Percentiles rank a stretch among this genome's conserved stretches.
These are phyloP conservation scores for Hirtodrosophila histrioides DNA, from an alignment of 2,888 invertebrate species.

Conservation along the genomic window DNA sequence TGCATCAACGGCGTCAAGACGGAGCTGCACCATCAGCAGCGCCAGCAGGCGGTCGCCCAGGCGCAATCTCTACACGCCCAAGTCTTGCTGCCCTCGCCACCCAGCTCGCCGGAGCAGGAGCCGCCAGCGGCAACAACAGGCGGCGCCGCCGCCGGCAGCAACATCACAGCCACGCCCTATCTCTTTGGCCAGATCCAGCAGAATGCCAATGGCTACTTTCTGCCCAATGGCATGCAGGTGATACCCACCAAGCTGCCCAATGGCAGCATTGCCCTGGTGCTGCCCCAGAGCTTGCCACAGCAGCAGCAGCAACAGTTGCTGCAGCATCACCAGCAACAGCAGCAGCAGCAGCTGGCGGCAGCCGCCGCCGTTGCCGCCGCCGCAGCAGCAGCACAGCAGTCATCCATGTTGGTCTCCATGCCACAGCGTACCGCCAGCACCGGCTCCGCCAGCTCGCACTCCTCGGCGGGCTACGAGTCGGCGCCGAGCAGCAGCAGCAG, in stretches of 20 bases:
- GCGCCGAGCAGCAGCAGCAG: constrained; percentile 83
- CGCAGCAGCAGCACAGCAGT: constrained; percentile 64
- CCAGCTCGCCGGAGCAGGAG: constrained; percentile 83
- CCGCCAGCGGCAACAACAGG: constrained; percentile 66
- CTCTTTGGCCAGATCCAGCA: constrained; percentile 81
- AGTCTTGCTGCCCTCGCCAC: constrained; percentile 85
- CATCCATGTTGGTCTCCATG: constrained; percentile 90
- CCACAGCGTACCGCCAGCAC: constrained; percentile 91
- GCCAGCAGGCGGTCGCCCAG: constrained; percentile 71
- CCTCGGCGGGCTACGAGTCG: constrained; percentile 85
- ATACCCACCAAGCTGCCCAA: constrained; percentile 93
- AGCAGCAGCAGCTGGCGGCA: constrained; percentile 82
- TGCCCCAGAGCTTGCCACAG: constrained; percentile 88
- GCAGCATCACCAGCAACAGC: constrained; percentile 85
- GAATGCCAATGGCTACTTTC: constrained; percentile 86
- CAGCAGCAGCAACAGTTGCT: constrained; percentile 85
- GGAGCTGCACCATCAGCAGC: constrained; percentile 82
- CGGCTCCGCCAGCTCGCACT: constrained; percentile 87
- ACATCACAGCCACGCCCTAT: constrained; percentile 59
- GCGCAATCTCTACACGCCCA: constrained; percentile 85
- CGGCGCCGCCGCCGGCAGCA: constrained; percentile 59
- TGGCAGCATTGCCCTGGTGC: constrained; percentile 92
- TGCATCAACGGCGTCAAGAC: constrained; percentile 86
- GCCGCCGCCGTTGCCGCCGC: constrained; percentile 83
- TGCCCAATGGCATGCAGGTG: constrained; percentile 90